Conservation (phyloP, 2,888 invertebrate genomes). For the Dicyrtomina minuta region DNA sequence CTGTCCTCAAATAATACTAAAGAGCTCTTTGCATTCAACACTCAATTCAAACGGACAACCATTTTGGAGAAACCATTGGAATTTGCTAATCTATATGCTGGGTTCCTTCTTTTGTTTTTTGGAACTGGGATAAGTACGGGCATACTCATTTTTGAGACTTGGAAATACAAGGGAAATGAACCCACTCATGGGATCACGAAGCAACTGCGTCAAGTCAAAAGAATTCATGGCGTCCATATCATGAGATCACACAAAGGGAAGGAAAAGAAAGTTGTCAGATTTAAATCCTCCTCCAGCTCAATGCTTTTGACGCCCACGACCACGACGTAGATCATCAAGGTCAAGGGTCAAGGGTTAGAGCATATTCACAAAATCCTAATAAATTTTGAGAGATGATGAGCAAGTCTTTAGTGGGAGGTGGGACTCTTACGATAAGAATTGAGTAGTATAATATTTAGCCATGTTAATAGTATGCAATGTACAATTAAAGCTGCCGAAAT, state of each 20-base stretch:
- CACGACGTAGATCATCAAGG: too few species aligned
- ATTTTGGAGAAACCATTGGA: conserved; percentile 44
- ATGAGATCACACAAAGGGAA: not conserved
- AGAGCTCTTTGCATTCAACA: conserved; percentile 45
- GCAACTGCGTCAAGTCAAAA: not conserved
- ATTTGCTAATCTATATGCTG: conserved; percentile 48
- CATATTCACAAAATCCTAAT: too few species aligned
- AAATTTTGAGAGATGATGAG: too few species aligned
- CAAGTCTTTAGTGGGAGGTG: too few species aligned
- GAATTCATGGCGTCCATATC: not conserved
- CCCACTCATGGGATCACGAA: not conserved
- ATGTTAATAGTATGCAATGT: too few species aligned
- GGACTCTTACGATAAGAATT: too few species aligned
- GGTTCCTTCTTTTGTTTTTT: conserved; percentile 46
- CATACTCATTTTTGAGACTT: conserved; percentile 33
- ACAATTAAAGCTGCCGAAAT: too few species aligned
- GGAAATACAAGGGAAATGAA: conserved; percentile 19
- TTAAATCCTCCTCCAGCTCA: not conserved
- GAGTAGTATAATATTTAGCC: too few species aligned
- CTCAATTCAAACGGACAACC: conserved; percentile 40
- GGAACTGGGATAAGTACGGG: conserved; percentile 29
- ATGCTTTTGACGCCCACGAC: too few species aligned
- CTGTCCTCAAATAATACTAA: conserved; percentile 36
- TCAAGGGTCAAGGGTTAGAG: too few species aligned
- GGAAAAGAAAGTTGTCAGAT: conserved; percentile 2